Percentiles rank a stretch among this genome's conserved stretches.
These are phyloP conservation scores for Piprites chloris DNA, from an alignment of 2,113 vertebrate genomes.

Conservation along the genomic window DNA sequence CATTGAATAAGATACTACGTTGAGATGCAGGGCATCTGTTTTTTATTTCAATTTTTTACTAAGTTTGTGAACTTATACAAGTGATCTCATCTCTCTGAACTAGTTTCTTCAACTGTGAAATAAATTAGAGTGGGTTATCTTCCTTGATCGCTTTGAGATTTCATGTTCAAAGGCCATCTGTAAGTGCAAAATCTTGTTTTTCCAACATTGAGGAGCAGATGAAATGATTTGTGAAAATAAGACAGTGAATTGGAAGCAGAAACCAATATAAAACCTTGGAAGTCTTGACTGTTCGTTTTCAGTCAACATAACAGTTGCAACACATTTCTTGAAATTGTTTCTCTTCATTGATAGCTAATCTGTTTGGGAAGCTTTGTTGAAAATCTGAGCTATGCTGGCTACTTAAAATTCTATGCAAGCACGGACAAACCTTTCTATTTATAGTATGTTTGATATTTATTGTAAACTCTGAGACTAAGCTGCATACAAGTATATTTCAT, in stretches of 20 bases:
- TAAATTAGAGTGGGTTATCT: conserved; percentile 13
- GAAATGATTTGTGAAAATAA: background rate
- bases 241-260: background rate
- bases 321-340: background rate
- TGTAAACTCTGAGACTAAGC: background rate
- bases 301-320: background rate
- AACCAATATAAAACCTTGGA: background rate
- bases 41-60: conserved; percentile 27
- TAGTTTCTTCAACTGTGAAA: conserved; percentile 15
- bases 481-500: background rate
- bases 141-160: background rate
- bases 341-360: background rate
- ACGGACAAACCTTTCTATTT: background rate
- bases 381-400: background rate
- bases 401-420: background rate
- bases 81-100: conserved; percentile 21
- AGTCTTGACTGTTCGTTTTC: background rate
- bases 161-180: background rate
- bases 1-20: background rate
- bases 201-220: background rate
- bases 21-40: background rate
- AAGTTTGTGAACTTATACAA: conserved; percentile 3
- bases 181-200: conserved; percentile 26
- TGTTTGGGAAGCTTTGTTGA: background rate
- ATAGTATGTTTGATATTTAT: background rate